Base-by-base conservation (phyloP, 2,797 vertebrate species). In the Amniataba percoides region DNA sequence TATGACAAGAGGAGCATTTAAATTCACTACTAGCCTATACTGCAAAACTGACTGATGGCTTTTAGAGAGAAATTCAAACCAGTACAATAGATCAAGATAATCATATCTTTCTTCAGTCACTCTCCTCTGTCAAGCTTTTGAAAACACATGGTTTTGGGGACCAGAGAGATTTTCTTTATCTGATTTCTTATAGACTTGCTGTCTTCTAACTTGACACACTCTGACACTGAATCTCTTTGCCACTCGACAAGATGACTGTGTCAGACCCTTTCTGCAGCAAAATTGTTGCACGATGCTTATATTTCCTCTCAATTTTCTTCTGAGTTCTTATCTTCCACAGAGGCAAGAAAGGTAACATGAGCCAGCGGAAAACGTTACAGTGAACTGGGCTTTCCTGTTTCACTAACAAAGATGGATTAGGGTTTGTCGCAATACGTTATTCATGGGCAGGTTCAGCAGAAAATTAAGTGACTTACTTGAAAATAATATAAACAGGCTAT, bases 161-260 rank as follows among this genome's bases (percentile, higher is more conserved):
- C 18, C 43, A 58, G 10, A 56, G 27, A 51, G 7, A 16, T 49
- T 51, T 21, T 36, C 7, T n/a, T 36, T 57, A n/a, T 57, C 14
- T 43, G 25, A 14, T 2, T 16, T 48, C 23, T 69, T 31, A 36
- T 21, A 21, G 27, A 18, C n/a, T 63, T 10, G 14, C 51, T 27
- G 13, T 63, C 49, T 62, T 65, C 43, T 34, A 36, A 55, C 59
- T 36, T 36, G 40, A 55, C 46, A 25, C 18, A 57, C 19, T 49
- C 15, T 27, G 61, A 27, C 18, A 62, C 4, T 51, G 45, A 64
- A 77, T 71, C 18, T 60, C 34, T 62, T 62, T n/a, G n/a, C 43
- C 51, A 27, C 39, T 42, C 63, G 51, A 68, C 42, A 68, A 36
- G 43, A 25, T 43, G 34, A 42, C 42, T 49, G 13, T 31, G 21